Evolutionary conservation across 2,113 vertebrate species (phyloP).

Genomic region (Centropus bengalensis): DNA sequence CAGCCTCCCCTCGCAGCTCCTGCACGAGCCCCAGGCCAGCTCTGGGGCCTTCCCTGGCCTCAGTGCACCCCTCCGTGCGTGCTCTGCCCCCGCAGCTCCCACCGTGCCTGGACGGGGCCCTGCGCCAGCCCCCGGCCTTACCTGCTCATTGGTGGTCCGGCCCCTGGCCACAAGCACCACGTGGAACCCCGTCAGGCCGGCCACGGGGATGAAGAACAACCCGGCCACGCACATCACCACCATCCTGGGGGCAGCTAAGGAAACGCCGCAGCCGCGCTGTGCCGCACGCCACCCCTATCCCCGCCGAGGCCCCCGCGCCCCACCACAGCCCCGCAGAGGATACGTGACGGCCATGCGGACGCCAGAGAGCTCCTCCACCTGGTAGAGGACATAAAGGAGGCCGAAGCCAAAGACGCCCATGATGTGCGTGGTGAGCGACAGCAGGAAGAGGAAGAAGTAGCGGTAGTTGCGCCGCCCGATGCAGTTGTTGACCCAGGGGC

Average conservation of each 20-base stretch:
- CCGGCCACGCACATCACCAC: slow-evolving; percentile 96
- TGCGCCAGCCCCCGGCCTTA: neutral
- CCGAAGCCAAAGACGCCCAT: slow-evolving; percentile 93
- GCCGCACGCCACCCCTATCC: fast-evolving
- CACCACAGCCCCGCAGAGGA: slow-evolving; percentile 69
- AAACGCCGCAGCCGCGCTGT: neutral
- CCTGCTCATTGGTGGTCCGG: slow-evolving; percentile 96
- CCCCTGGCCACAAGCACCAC: slow-evolving; percentile 94
- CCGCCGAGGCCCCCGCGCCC: fast-evolving
- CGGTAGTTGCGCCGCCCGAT: slow-evolving; percentile 97
- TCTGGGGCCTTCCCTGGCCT: neutral
- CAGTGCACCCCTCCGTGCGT: neutral
- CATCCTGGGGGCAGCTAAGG: slow-evolving; percentile 85
- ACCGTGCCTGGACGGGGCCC: fast-evolving
- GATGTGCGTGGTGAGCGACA: slow-evolving; percentile 94
- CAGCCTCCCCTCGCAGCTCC: neutral
- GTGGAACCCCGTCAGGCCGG: slow-evolving; percentile 95
- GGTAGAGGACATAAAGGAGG: slow-evolving; percentile 90
- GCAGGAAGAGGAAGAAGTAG: slow-evolving; percentile 96
- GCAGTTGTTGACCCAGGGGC: slow-evolving; percentile 98
- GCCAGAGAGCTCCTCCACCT: slow-evolving; percentile 87
- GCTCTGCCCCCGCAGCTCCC: fast-evolving
- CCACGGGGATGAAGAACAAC: slow-evolving; percentile 94
- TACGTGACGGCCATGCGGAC: slow-evolving; percentile 93
- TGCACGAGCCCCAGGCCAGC: neutral